Base-by-base conservation (phyloP, 2,888 invertebrate genomes). In the Epistrophe eligans region DNA sequence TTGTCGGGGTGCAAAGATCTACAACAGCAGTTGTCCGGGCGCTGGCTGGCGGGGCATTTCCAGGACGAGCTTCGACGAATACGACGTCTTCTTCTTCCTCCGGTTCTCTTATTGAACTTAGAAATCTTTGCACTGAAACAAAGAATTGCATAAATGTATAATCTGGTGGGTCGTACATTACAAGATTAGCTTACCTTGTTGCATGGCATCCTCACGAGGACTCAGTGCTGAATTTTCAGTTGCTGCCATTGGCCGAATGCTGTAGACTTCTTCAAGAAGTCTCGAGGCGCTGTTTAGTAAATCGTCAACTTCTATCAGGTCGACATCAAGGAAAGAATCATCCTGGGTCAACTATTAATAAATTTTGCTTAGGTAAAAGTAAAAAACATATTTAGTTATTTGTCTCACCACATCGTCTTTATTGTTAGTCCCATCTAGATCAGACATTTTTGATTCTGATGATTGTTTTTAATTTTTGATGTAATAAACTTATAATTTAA, bases 81-180 rank as follows among this genome's bases (percentile, higher is more conserved):
- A 89, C 80, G 0, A 89, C 88, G 19, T 89, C 89, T 32, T 88
- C 89, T 13, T 88, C 88, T 15, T 60, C 70, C 0, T 84, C 80
- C 0, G 48, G 17, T 11, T 80, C 84, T 9, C 84, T 62, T 55
- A 84, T 82, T 11, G 83, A 79, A 48, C 38, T 76, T 0, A 88
- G 70, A 40, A 88, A 84, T 70, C 58, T 73, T 77, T 80, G 84
- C 24, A 84, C 88, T 88, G 32, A 19, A 62, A 74, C 10, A 55
- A 55, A 0, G 8, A 11, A 8, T 9, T 15, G 9, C 4, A 4
- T 13, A 7, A 6, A 24, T 24, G 2, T 52, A 52, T 0, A 8
- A 52, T 13, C 19, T 19, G 5, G 19, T 15, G 15, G 50, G 10
- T 50, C 11, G 19, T 11, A 19, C 24, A 2, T 19, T 7, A 1